phyloP scores from a whole-genome alignment of 2,113 vertebrate genomes.

The Cryptoleucopteryx plumbea region DNA sequence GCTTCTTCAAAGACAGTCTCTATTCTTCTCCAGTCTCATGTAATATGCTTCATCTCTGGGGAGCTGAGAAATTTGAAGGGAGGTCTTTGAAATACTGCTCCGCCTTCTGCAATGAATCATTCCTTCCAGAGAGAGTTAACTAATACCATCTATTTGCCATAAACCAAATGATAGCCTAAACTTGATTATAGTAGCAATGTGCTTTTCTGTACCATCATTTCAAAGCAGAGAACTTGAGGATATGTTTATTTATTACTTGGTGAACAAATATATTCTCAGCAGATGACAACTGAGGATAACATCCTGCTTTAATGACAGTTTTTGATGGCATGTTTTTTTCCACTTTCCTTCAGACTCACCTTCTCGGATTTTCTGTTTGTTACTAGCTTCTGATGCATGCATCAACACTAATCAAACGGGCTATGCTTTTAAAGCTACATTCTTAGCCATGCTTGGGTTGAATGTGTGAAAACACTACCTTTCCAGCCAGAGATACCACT shows the following conservation, averaged over 20 bases:
- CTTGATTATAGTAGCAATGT: not conserved
- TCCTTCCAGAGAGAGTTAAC: not conserved
- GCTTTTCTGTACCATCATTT: not conserved
- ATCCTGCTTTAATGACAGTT: constrained; percentile 1
- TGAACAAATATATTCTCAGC: constrained; percentile 54
- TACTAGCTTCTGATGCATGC: not conserved
- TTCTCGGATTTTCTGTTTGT: constrained; percentile 14
- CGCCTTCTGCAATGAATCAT: not conserved
- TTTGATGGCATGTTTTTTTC: constrained; percentile 23
- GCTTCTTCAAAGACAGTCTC: constrained; percentile 22
- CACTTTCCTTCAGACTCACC: constrained; percentile 3
- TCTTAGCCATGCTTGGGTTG: not conserved
- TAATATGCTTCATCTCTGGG: not conserved
- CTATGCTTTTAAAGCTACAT: not conserved
- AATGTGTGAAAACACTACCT: not conserved
- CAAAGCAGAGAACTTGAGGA: constrained; percentile 1
- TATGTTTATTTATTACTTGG: constrained; percentile 48
- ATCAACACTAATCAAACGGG: constrained; percentile 22
- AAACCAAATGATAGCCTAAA: constrained; percentile 3
- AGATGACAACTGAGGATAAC: constrained; percentile 34
- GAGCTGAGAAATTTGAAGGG: not conserved
- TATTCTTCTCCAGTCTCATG: not conserved
- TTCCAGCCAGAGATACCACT: not conserved
- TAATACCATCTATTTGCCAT: constrained; percentile 10
- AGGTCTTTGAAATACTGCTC: not conserved